These are phyloP conservation scores for Physella acuta DNA, from an alignment of 1,140 invertebrate species.

Conservation along the genomic window DNA sequence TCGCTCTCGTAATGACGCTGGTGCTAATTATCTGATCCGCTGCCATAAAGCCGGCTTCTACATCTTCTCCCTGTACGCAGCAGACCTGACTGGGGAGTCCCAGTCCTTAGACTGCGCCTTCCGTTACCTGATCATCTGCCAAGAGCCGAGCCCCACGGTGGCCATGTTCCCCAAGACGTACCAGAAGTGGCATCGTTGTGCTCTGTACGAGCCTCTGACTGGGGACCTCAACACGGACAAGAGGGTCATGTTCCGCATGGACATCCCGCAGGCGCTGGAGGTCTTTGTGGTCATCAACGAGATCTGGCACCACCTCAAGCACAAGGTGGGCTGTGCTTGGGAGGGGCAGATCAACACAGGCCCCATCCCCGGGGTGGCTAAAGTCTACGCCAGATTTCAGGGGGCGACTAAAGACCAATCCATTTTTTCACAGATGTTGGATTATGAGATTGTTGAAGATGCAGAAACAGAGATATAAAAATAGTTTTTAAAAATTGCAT, in stretches of 20 bases:
- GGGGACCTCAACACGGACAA: slow-evolving; percentile 53
- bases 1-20: slow-evolving; percentile 43
- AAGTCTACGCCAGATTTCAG: slow-evolving; percentile 47
- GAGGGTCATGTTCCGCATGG: slow-evolving; percentile 48
- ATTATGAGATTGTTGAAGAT: slow-evolving; percentile 51
- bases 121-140: slow-evolving; percentile 54
- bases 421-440: slow-evolving; percentile 48
- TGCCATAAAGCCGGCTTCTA: slow-evolving; percentile 57
- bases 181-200: slow-evolving; percentile 54
- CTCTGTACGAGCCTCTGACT: slow-evolving; percentile 54
- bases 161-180: slow-evolving; percentile 54
- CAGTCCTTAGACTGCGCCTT: slow-evolving; percentile 54
- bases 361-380: slow-evolving; percentile 32
- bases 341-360: slow-evolving; percentile 52
- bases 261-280: slow-evolving; percentile 53
- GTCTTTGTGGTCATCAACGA: slow-evolving; percentile 52
- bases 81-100: slow-evolving; percentile 32
- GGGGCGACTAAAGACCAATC: slow-evolving; percentile 41
- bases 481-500: not conserved
- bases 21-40: slow-evolving; percentile 49
- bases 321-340: slow-evolving; percentile 51
- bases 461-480: slow-evolving; percentile 51
- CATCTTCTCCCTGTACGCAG: slow-evolving; percentile 55
- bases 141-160: slow-evolving; percentile 46
- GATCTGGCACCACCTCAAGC: slow-evolving; percentile 50